Conservation (phyloP, 2,888 invertebrate genomes). For the Rhabditoides inermis region DNA sequence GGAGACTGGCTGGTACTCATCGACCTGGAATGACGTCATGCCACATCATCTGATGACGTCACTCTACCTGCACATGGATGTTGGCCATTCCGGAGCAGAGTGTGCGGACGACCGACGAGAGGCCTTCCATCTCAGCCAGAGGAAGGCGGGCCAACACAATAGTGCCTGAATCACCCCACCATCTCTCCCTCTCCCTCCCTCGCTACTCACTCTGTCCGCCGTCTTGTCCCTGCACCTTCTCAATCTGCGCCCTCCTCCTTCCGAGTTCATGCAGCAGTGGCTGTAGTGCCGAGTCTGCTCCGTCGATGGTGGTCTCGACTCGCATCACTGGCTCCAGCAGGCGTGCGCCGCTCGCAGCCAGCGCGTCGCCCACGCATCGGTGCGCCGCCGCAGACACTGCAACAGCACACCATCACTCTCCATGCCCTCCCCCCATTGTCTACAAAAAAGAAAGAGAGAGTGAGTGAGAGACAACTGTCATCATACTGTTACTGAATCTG, state of each 20-base stretch:
- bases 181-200: too few relatives aligned
- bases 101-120: constrained; percentile 74
- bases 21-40: too few relatives aligned
- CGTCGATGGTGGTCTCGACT: constrained; percentile 60
- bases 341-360: constrained; percentile 38
- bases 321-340: constrained; percentile 77
- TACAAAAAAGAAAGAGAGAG: not conserved
- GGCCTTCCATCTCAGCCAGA: constrained; percentile 77
- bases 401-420: constrained; percentile 55
- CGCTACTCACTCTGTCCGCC: constrained; percentile 4
- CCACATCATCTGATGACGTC: too few relatives aligned
- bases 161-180: too few relatives aligned
- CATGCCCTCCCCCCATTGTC: constrained; percentile 10
- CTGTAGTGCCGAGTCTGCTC: constrained; percentile 50
- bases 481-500: not conserved
- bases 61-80: constrained; percentile 85
- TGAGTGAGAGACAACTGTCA: constrained; percentile 3
- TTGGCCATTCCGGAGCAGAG: constrained; percentile 80
- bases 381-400: constrained; percentile 73
- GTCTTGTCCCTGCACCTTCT: constrained; percentile 12
- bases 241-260: constrained; percentile 32
- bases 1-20: too few relatives aligned
- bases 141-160: constrained; percentile 61
- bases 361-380: constrained; percentile 73
- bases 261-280: constrained; percentile 34